Percentiles rank a stretch among this genome's conserved stretches.
These are phyloP conservation scores for Sisor rabdophorus DNA, from an alignment of 2,113 vertebrate genomes.

Conservation along the genomic window DNA sequence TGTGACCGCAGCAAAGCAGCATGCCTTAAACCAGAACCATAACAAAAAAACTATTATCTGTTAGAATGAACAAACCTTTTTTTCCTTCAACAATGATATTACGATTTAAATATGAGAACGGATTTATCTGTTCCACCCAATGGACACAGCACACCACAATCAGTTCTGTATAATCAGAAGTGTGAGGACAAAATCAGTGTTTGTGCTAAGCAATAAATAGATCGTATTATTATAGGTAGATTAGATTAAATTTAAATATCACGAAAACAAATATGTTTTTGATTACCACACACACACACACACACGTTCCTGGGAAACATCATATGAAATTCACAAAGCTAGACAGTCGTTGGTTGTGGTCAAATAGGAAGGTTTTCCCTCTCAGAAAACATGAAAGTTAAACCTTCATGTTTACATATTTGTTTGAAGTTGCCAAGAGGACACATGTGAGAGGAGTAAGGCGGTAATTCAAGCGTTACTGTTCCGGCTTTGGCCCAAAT, in stretches of 20 bases:
- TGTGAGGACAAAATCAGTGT: slow-evolving; percentile 5
- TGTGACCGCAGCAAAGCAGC: neutral
- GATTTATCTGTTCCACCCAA: slow-evolving; percentile 2
- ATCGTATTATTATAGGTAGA: neutral
- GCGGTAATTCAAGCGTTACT: slow-evolving; percentile 52
- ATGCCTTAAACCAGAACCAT: slow-evolving; percentile 5
- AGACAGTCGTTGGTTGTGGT: slow-evolving; percentile 12
- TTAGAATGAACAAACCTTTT: slow-evolving; percentile 18
- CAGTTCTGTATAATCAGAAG: neutral
- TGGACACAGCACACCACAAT: slow-evolving; percentile 1
- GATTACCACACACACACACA: neutral
- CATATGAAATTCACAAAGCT: slow-evolving; percentile 19
- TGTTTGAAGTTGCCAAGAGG: slow-evolving; percentile 37
- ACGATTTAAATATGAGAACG: neutral
- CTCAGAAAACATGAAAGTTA: slow-evolving; percentile 34
- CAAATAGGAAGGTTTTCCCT: slow-evolving; percentile 13
- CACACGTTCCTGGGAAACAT: slow-evolving; percentile 10
- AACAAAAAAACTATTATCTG: slow-evolving; percentile 22
- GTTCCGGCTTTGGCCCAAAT: slow-evolving; percentile 47
- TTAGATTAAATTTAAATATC: neutral
- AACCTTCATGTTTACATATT: slow-evolving; percentile 43
- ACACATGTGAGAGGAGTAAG: slow-evolving; percentile 48
- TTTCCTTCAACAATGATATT: neutral
- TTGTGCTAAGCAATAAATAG: neutral
- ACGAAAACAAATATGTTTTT: neutral